Conservation (phyloP, 2,797 vertebrate species). For the Parambassis ranga region DNA sequence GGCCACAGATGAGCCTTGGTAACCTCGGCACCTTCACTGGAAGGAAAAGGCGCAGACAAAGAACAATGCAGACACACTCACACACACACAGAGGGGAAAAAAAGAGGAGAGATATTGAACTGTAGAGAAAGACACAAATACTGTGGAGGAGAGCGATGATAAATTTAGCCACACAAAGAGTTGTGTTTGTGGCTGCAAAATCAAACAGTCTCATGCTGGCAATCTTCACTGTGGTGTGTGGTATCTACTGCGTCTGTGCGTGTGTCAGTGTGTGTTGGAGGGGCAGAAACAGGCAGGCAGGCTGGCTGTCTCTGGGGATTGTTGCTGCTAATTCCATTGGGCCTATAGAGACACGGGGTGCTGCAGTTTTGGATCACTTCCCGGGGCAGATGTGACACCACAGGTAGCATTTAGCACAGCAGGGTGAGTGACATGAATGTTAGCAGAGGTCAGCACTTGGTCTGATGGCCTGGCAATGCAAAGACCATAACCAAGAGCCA, state of each 20-base stretch:
- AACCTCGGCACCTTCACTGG: slow-evolving; percentile 74
- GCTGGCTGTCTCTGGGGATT: slow-evolving; percentile 59
- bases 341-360: slow-evolving; percentile 44
- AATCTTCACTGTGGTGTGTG: slow-evolving; percentile 54
- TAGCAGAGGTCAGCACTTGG: slow-evolving; percentile 71
- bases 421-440: slow-evolving; percentile 58
- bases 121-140: slow-evolving; percentile 67
- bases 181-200: slow-evolving; percentile 71
- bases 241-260: slow-evolving; percentile 52
- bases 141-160: slow-evolving; percentile 69
- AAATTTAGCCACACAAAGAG: slow-evolving; percentile 76
- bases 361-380: slow-evolving; percentile 74
- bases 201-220: slow-evolving; percentile 70
- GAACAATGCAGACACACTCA: slow-evolving; percentile 54
- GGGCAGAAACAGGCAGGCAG: slow-evolving; percentile 59
- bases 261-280: slow-evolving; percentile 47
- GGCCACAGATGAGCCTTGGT: slow-evolving; percentile 79
- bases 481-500: slow-evolving; percentile 37
- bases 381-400: slow-evolving; percentile 72
- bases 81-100: slow-evolving; percentile 12
- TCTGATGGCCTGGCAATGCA: slow-evolving; percentile 53
- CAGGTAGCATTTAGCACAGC: slow-evolving; percentile 79
- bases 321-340: slow-evolving; percentile 62
- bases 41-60: slow-evolving; percentile 67
- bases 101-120: slow-evolving; percentile 58